Base-by-base conservation (phyloP, 2,888 invertebrate species). In the Dromius quadrimaculatus region DNA sequence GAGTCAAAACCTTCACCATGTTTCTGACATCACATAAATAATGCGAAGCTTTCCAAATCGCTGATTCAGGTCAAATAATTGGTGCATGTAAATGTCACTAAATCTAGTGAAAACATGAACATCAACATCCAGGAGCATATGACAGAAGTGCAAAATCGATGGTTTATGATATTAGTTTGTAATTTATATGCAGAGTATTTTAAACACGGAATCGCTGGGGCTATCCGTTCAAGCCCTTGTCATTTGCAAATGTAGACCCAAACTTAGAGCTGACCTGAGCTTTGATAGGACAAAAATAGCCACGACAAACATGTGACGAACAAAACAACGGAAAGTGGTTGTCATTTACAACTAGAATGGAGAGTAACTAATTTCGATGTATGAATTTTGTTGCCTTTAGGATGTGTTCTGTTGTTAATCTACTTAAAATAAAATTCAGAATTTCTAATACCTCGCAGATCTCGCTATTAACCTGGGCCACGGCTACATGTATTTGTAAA, bases 111-210 rank as follows among this genome's bases (percentile, higher is more conserved):
- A 20, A 22, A 11, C n/a, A n/a, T n/a, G n/a, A n/a, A n/a, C n/a
- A n/a, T n/a, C n/a, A n/a, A 22, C 11, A 47, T 20, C 23, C 11
- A 19, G n/a, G 1, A n/a, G 11, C 47, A n/a, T 19, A 47, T 54
- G 50, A 54, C 50, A 38, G 6, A 20, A 20, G 20, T 61, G 61
- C 61, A 61, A 9, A 61, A 61, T 61, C 38, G 61, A 61, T 41
- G 41, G 22, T 61, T 61, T 61, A 61, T 61, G 41, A 41, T 23
- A 61, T 61, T 61, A 61, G 41, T 4, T 23, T 11, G 61, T 38
- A 61, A 61, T 61, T 41, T 61, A 61, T 61, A 61, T 61, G 61
- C 61, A 61, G 61, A 19, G 38, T 59, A 59, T 59, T 59, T 59
- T 59, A 38, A 59, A 36, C 41, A 61, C 20, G 22, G 22, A 61